These are phyloP conservation scores for Oconnorella tubifera DNA, from an alignment of 2,888 invertebrate species.

Conservation along the genomic window DNA sequence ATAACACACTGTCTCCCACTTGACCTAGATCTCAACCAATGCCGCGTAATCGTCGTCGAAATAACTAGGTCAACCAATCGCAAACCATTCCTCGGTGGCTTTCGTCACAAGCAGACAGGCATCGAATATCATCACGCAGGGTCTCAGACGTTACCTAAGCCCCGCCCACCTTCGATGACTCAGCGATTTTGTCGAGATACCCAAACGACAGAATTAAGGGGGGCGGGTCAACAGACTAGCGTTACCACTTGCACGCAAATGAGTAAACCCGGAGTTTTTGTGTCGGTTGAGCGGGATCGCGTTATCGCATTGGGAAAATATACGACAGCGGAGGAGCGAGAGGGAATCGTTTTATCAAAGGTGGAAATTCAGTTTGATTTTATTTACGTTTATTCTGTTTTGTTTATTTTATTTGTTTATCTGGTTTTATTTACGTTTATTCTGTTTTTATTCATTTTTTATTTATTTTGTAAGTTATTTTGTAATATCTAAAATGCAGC, in stretches of 20 bases:
- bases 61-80: constrained; percentile 51
- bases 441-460: too few species aligned
- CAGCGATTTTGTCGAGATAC: constrained; percentile 52
- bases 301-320: constrained; percentile 52
- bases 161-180: constrained; percentile 41
- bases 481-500: too few species aligned
- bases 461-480: too few species aligned
- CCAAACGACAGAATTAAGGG: constrained; percentile 52
- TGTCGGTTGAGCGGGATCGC: constrained; percentile 51
- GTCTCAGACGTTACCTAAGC: constrained; percentile 68
- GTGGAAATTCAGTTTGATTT: not conserved
- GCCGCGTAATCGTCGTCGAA: constrained; percentile 53
- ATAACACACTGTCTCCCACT: too few species aligned
- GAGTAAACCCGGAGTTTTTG: constrained; percentile 55
- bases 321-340: constrained; percentile 52
- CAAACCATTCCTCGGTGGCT: constrained; percentile 80
- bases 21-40: too few species aligned
- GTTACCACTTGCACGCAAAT: constrained; percentile 56
- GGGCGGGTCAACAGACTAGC: constrained; percentile 51
- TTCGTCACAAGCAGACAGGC: constrained; percentile 68
- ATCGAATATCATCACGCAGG: constrained; percentile 75
- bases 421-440: too few species aligned
- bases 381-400: too few species aligned
- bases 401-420: too few species aligned
- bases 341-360: not conserved